phyloP scores from a whole-genome alignment of 2,113 vertebrate species.

The Sus scrofa region T2T-Sscrofa CM000826.6:82913001-82913500 shows the following conservation, averaged over 20 bases:
- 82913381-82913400: too few species aligned
- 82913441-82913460: too few species aligned
- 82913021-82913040: constrained; percentile 12
- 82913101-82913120: neutral
- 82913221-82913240: neutral
- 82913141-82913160: neutral
- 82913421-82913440: too few species aligned
- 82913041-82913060: neutral
- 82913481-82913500: too few species aligned
- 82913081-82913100: constrained; percentile 1
- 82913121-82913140: neutral
- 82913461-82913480: too few species aligned
- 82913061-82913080: neutral
- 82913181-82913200: neutral
- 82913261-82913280: neutral
- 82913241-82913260: neutral
- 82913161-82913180: neutral
- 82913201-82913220: neutral
- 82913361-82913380: too few species aligned
- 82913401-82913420: too few species aligned
- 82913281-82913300: neutral
- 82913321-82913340: constrained; percentile 4
- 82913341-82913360: too few species aligned
- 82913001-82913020: neutral
- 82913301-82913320: neutral